Evolutionary conservation across 1,140 invertebrate genomes (phyloP).

Genomic region (Caerostris extrusa): DNA sequence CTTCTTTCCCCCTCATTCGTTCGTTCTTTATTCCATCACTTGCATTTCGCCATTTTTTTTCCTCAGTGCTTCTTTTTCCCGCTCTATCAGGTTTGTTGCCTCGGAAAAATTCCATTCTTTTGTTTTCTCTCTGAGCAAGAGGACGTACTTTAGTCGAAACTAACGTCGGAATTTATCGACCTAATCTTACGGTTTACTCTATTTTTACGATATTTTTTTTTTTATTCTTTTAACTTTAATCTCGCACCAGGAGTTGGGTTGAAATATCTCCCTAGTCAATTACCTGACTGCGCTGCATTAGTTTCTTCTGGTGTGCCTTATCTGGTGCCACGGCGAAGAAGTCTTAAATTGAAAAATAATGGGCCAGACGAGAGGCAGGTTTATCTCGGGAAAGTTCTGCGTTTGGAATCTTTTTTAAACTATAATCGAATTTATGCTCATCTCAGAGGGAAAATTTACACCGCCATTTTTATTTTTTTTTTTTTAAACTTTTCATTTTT

Average conservation of each 20-base stretch:
- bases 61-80: constrained; percentile 15
- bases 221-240: constrained; percentile 64
- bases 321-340: constrained; percentile 22
- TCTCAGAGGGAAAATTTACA: constrained; percentile 56
- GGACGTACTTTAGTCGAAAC: constrained; percentile 72
- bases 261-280: constrained; percentile 75
- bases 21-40: constrained; percentile 57
- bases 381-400: constrained; percentile 42
- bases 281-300: constrained; percentile 70
- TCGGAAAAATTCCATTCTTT: constrained; percentile 67
- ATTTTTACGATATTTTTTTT: constrained; percentile 58
- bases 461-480: constrained; percentile 23
- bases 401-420: constrained; percentile 39
- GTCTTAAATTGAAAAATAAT: constrained; percentile 75
- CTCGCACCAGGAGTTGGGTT: constrained; percentile 42
- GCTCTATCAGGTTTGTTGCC: constrained; percentile 63
- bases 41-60: constrained; percentile 58
- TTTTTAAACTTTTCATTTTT: not conserved
- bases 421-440: constrained; percentile 62
- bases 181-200: constrained; percentile 73
- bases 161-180: constrained; percentile 74
- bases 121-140: constrained; percentile 20
- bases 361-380: constrained; percentile 46
- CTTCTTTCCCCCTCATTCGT: constrained; percentile 58
- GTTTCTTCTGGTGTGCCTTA: constrained; percentile 29